Percentiles rank a stretch among this genome's conserved stretches.
Evolutionary conservation across 2,797 vertebrate species (phyloP).

Genomic region (Babyrousa celebensis): DNA sequence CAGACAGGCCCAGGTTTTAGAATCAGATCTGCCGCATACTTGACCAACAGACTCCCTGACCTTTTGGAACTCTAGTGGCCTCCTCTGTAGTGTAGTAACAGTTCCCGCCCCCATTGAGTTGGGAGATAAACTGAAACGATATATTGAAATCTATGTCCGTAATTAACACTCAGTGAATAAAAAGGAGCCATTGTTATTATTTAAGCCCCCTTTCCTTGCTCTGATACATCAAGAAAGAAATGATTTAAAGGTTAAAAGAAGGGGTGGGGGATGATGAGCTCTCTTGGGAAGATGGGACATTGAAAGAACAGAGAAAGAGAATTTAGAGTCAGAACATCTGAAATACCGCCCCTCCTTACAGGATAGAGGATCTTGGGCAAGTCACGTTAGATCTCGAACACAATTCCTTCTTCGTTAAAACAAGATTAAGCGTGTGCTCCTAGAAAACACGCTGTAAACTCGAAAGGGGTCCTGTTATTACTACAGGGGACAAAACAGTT

Average conservation of each 20-base stretch:
- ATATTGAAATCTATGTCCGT: background rate
- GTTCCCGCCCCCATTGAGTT: background rate
- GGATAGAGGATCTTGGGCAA: background rate
- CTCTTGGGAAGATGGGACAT: conserved; percentile 18
- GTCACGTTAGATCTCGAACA: conserved; percentile 24
- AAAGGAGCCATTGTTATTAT: background rate
- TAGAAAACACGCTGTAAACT: background rate
- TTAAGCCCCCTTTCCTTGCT: conserved; percentile 22
- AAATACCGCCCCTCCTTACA: background rate
- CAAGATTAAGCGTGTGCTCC: background rate
- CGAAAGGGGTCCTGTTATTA: background rate
- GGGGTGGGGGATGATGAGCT: background rate
- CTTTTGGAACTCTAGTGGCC: background rate
- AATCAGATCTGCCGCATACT: background rate
- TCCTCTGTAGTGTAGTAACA: background rate
- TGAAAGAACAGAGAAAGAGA: conserved; percentile 38
- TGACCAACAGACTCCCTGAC: background rate
- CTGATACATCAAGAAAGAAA: conserved; percentile 35
- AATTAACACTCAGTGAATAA: conserved; percentile 24
- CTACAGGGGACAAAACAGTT: background rate
- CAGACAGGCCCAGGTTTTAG: background rate
- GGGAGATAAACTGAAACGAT: background rate
- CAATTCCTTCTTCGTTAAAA: conserved; percentile 29
- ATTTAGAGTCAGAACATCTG: conserved; percentile 35
- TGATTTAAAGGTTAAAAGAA: conserved; percentile 39